These are phyloP conservation scores for Halesus radiatus DNA, from an alignment of 1,140 invertebrate genomes.

Conservation along the genomic window DNA sequence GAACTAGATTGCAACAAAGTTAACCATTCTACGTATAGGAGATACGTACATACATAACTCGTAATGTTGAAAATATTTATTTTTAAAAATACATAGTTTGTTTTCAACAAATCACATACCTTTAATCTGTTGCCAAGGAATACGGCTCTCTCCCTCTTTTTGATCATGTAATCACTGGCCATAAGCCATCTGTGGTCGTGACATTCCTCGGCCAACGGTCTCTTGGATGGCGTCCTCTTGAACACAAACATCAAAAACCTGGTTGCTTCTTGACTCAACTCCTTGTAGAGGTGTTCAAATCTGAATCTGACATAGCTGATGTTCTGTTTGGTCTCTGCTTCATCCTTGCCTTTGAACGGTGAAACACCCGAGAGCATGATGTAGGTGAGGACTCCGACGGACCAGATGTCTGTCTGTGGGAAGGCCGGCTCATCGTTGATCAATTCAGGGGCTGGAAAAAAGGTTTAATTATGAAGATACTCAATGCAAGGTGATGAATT, in stretches of 20 bases:
- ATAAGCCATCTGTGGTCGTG: constrained; percentile 96
- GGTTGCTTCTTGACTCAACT: constrained; percentile 93
- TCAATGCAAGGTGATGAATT: no score
- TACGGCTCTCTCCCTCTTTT: constrained; percentile 89
- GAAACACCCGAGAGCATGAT: constrained; percentile 94
- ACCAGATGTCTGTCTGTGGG: constrained; percentile 96
- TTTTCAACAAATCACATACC: constrained; percentile 62
- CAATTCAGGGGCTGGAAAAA: constrained; percentile 89
- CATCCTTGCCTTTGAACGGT: constrained; percentile 88
- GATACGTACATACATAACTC: no score
- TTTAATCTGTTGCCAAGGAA: constrained; percentile 88
- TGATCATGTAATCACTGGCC: constrained; percentile 92
- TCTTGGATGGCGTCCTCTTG: constrained; percentile 94
- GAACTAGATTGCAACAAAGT: no score
- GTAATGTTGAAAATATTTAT: no score
- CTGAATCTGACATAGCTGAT: constrained; percentile 94
- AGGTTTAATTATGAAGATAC: neutral
- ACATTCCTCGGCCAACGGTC: constrained; percentile 93
- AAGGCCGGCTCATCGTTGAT: constrained; percentile 87
- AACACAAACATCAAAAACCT: constrained; percentile 96
- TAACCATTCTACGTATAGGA: no score
- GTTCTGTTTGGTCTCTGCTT: constrained; percentile 90
- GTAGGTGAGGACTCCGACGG: constrained; percentile 92
- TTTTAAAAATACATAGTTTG: neutral
- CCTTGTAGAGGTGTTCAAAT: constrained; percentile 94